These are phyloP conservation scores for Synodontis membranacea DNA, from an alignment of 2,113 vertebrate genomes.

Conservation along the genomic window DNA sequence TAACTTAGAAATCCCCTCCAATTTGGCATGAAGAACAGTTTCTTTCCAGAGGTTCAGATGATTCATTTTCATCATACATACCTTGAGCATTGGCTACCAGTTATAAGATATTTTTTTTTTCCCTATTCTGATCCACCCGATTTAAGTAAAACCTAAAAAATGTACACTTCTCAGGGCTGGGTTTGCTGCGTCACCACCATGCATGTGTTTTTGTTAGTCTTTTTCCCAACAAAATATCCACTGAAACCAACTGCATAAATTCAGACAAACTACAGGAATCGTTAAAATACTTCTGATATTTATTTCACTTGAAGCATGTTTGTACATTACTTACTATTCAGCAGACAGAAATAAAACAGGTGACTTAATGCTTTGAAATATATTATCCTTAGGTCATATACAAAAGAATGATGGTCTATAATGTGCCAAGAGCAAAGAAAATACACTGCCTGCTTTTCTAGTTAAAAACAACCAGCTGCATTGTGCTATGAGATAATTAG, in stretches of 20 bases:
- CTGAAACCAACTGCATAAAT: slow-evolving; percentile 10
- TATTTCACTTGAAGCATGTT: slow-evolving; percentile 37
- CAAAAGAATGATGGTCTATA: slow-evolving; percentile 25
- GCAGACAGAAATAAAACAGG: slow-evolving; percentile 22
- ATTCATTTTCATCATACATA: background rate
- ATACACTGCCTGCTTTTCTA: slow-evolving; percentile 29
- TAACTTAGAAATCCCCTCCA: background rate
- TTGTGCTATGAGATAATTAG: slow-evolving; percentile 14
- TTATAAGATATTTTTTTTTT: background rate
- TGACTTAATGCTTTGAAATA: slow-evolving; percentile 12
- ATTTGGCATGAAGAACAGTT: background rate
- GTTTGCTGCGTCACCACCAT: background rate
- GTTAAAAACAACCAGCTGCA: slow-evolving; percentile 19
- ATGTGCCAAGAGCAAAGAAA: background rate
- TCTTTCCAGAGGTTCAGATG: background rate
- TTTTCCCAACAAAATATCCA: background rate
- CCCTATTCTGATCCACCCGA: background rate
- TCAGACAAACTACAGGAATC: slow-evolving; percentile 29
- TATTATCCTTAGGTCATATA: slow-evolving; percentile 29
- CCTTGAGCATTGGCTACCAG: background rate
- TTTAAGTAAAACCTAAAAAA: background rate
- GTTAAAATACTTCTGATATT: slow-evolving; percentile 26
- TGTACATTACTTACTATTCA: slow-evolving; percentile 33
- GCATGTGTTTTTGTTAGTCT: background rate
- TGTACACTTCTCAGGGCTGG: background rate